Percentiles rank a stretch among this genome's conserved stretches.
phyloP scores from a whole-genome alignment of 2,113 vertebrate species.

The Emydura subglobosa region DNA sequence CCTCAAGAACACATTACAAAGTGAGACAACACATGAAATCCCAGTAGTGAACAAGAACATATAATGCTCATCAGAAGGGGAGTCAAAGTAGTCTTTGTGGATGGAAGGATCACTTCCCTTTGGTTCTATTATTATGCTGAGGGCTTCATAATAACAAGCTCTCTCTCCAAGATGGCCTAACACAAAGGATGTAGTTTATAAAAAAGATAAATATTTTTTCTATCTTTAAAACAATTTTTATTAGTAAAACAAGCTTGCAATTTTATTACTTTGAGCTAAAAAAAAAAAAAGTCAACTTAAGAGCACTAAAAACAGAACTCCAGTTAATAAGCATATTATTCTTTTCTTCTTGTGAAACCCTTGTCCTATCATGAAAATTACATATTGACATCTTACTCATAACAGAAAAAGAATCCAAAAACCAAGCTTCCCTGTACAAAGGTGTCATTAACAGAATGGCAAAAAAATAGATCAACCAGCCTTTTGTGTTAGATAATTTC shows the following conservation, averaged over 20 bases:
- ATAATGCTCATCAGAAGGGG: background rate
- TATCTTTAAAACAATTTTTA: background rate
- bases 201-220: background rate
- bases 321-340: background rate
- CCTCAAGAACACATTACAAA: background rate
- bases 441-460: background rate
- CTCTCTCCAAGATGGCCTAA: background rate
- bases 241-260: background rate
- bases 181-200: background rate
- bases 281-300: background rate
- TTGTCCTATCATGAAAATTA: background rate
- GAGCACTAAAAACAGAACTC: background rate
- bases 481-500: background rate
- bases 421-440: background rate
- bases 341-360: background rate
- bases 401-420: background rate
- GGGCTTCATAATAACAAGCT: background rate
- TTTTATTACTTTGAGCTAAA: background rate
- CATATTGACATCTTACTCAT: background rate
- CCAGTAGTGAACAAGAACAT: background rate
- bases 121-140: background rate
- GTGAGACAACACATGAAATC: background rate
- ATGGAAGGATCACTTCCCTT: background rate
- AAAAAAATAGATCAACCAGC: background rate
- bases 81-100: background rate